Evolutionary conservation across 2,888 invertebrate species (phyloP).

Genomic region (Eucriotettix oculatus): DNA sequence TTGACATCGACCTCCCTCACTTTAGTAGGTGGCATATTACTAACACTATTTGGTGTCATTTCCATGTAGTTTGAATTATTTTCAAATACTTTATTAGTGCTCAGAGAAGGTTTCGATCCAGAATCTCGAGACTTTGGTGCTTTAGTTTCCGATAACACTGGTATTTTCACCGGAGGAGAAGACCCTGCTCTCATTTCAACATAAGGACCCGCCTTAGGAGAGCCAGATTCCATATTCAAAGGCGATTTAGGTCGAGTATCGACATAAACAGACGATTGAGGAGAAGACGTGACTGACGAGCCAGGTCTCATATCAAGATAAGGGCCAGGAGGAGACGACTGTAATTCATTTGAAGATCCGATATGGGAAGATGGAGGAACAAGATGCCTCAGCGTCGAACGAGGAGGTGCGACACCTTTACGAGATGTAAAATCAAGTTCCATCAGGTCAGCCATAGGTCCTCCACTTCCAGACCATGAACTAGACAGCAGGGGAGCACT

Average conservation of each 20-base stretch:
- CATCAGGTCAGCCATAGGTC: conserved; percentile 61
- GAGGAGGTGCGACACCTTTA: not conserved
- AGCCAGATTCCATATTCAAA: conserved; percentile 21
- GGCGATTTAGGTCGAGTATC: conserved; percentile 8
- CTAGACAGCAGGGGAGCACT: conserved; percentile 50
- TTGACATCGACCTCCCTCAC: no score
- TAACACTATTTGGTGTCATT: no score
- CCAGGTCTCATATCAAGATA: conserved; percentile 31
- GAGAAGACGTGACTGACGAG: conserved; percentile 5
- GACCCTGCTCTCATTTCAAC: conserved; percentile 24
- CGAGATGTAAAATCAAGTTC: conserved; percentile 50
- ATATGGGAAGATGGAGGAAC: no score
- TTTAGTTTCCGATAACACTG: no score
- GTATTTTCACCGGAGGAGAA: not conserved
- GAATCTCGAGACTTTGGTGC: no score
- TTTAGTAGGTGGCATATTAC: no score
- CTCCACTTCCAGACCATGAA: conserved; percentile 21
- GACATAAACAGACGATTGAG: not conserved
- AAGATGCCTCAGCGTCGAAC: not conserved
- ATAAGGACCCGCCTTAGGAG: conserved; percentile 21
- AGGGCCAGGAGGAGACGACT: not conserved
- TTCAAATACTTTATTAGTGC: no score
- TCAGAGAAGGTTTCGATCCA: no score
- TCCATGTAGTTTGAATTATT: no score
- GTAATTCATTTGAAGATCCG: not conserved